Evolutionary conservation across 2,797 vertebrate genomes (phyloP).

Genomic region (Chloroceryle amazona): DNA sequence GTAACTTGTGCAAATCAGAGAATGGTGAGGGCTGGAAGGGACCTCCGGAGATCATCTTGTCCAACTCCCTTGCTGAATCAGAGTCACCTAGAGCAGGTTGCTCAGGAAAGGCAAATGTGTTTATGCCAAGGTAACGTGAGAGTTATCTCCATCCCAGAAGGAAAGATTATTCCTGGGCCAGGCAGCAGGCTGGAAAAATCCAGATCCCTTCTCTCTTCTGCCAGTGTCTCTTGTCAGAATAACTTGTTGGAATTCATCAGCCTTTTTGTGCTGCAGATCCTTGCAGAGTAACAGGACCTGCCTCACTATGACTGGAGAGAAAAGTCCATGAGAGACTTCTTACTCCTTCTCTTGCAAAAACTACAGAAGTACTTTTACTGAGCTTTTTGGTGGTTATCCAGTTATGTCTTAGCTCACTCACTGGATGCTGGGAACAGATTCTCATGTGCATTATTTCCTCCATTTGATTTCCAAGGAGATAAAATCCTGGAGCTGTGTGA

Average conservation of each 20-base stretch:
- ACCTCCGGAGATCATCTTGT: no score
- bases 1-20: not conserved
- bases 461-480: not conserved
- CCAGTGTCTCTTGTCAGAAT: not conserved
- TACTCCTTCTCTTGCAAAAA: not conserved
- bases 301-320: not conserved
- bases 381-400: not conserved
- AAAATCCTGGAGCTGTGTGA: not conserved
- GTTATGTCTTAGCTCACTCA: not conserved
- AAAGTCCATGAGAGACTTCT: not conserved
- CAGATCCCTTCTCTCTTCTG: not conserved
- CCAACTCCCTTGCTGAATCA: no score
- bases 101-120: not conserved
- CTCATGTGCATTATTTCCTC: not conserved
- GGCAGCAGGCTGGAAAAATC: not conserved
- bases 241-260: not conserved
- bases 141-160: not conserved
- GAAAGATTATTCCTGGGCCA: not conserved
- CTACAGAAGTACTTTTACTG: not conserved
- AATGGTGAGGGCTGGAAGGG: no score
- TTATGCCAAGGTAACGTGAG: rapidly evolving
- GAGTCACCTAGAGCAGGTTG: no score
- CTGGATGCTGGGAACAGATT: not conserved
- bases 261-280: not conserved
- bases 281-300: not conserved